Evolutionary conservation across 1,140 invertebrate genomes (phyloP).

Genomic region (Yoshiicerus persimilis): DNA sequence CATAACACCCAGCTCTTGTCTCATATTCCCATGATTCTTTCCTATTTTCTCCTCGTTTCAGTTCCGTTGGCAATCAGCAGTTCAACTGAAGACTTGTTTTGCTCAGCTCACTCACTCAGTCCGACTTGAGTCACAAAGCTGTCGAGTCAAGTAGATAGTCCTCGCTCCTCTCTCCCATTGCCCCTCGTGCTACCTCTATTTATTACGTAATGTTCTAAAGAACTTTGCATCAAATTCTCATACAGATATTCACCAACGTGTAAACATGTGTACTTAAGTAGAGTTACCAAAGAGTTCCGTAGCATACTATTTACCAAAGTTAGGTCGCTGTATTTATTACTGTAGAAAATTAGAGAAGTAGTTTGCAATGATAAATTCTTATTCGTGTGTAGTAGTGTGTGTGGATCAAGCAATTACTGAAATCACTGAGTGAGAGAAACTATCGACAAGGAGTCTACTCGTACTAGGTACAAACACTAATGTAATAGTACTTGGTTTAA

Average conservation of each 20-base stretch:
- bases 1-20: not conserved
- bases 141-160: not conserved
- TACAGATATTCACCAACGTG: not conserved
- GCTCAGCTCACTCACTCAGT: not conserved
- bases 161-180: not conserved
- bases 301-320: too few relatives aligned
- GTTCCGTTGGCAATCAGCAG: slow-evolving; percentile 9
- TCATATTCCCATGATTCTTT: slow-evolving; percentile 15
- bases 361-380: not conserved
- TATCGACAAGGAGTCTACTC: not conserved
- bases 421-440: slow-evolving; percentile 16
- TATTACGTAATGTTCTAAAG: not conserved
- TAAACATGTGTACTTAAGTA: not conserved
- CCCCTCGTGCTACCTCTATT: not conserved
- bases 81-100: not conserved
- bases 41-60: slow-evolving; percentile 19
- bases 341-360: not conserved
- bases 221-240: not conserved
- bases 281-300: not conserved
- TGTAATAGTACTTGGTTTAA: not conserved
- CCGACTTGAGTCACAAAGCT: not conserved
- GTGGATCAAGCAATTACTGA: slow-evolving; percentile 27
- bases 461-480: not conserved
- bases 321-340: not conserved
- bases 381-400: not conserved